phyloP scores from a whole-genome alignment of 2,888 invertebrate genomes.

The Lochmaea capreae region DNA sequence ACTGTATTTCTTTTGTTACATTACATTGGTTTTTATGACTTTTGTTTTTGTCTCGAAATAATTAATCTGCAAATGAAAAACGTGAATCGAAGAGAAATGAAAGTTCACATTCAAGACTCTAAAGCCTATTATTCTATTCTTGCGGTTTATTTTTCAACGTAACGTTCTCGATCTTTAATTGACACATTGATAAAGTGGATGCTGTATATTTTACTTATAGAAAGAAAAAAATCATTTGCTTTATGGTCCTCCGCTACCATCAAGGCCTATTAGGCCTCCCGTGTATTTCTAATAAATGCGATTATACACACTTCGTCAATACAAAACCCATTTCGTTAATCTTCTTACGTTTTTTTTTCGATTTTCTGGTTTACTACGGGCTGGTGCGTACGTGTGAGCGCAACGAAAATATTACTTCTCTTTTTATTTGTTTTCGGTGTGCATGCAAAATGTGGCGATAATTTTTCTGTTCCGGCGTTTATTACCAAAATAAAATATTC shows the following conservation, averaged over 20 bases:
- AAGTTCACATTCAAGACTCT: too few relatives aligned
- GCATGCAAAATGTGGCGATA: not conserved
- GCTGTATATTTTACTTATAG: slow-evolving; percentile 61
- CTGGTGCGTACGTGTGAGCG: slow-evolving; percentile 20
- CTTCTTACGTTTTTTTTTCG: slow-evolving; percentile 32
- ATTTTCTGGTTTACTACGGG: slow-evolving; percentile 20
- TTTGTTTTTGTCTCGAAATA: too few relatives aligned
- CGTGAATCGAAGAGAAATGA: too few relatives aligned
- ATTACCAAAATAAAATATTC: not conserved
- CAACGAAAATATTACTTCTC: slow-evolving; percentile 10
- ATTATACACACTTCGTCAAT: slow-evolving; percentile 47
- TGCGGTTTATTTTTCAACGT: slow-evolving; percentile 55
- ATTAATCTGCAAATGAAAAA: too few relatives aligned
- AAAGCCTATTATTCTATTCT: slow-evolving; percentile 11
- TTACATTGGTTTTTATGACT: too few relatives aligned
- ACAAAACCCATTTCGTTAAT: slow-evolving; percentile 42
- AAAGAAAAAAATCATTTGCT: slow-evolving; percentile 58
- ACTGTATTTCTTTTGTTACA: too few relatives aligned
- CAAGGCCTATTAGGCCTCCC: not conserved
- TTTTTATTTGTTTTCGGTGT: slow-evolving; percentile 22
- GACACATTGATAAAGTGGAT: slow-evolving; percentile 63
- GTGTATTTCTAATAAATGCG: slow-evolving; percentile 54
- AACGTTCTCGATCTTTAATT: slow-evolving; percentile 50
- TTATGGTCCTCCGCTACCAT: slow-evolving; percentile 46
- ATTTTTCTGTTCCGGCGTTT: not conserved